These are phyloP conservation scores for Thyatira batis DNA, from an alignment of 2,888 invertebrate species.

Conservation along the genomic window DNA sequence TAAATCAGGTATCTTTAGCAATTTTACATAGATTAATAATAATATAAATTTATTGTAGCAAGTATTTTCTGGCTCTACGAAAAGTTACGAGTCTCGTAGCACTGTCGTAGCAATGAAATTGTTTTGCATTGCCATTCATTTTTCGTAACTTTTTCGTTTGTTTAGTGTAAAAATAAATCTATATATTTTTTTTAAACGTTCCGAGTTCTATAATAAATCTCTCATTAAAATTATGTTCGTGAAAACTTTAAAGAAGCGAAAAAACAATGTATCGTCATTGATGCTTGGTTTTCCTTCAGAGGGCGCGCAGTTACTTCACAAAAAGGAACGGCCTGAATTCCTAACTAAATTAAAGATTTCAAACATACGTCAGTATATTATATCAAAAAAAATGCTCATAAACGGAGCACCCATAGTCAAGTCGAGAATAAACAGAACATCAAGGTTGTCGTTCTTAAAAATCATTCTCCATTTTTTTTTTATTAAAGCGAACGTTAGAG, in stretches of 20 bases:
- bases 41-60: too few species aligned
- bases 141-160: too few species aligned
- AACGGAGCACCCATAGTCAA: slow-evolving; percentile 59
- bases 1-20: too few species aligned
- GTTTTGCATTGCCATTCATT: slow-evolving; percentile 18
- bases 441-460: slow-evolving; percentile 79
- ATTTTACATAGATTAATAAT: too few species aligned
- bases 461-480: slow-evolving; percentile 71
- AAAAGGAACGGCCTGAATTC: slow-evolving; percentile 25
- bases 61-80: background rate
- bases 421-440: slow-evolving; percentile 67
- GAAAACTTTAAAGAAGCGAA: too few species aligned
- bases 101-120: background rate
- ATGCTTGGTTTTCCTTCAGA: too few species aligned
- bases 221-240: too few species aligned
- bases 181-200: slow-evolving; percentile 19
- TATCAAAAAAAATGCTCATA: slow-evolving; percentile 66
- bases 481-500: slow-evolving; percentile 65
- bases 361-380: slow-evolving; percentile 66
- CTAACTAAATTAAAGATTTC: slow-evolving; percentile 49
- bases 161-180: too few species aligned
- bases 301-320: too few species aligned
- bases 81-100: background rate
- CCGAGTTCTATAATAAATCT: too few species aligned
- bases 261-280: too few species aligned